Evolutionary conservation across 2,797 vertebrate species (phyloP).

Genomic region (Muscicapa comitata): DNA sequence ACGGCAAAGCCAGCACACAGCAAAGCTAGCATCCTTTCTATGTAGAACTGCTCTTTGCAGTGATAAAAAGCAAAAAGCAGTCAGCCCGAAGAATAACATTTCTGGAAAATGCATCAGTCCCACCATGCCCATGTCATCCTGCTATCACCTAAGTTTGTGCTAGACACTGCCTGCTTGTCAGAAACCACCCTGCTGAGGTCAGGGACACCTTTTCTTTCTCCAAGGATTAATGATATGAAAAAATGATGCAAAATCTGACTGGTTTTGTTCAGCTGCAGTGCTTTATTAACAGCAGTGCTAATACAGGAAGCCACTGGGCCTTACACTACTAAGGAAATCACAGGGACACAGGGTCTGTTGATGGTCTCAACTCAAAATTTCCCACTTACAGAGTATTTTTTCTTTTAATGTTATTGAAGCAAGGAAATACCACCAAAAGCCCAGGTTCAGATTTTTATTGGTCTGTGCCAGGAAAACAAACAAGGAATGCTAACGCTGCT

Average conservation of each 20-base stretch:
- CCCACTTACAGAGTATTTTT: neutral
- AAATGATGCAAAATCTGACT: neutral
- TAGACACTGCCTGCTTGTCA: neutral
- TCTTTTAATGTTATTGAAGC: neutral
- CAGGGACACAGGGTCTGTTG: neutral
- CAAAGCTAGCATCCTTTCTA: neutral
- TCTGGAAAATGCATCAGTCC: neutral
- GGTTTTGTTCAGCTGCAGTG: neutral
- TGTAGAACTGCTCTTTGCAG: neutral
- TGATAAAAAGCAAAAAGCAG: neutral
- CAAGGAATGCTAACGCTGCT: neutral
- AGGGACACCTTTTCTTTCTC: neutral
- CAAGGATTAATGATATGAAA: neutral
- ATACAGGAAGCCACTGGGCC: neutral
- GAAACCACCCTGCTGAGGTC: neutral
- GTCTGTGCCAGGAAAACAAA: neutral
- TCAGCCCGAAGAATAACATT: neutral
- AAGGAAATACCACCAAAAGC: neutral
- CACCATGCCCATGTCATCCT: rapidly evolving
- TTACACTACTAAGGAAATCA: neutral
- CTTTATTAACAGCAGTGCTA: neutral
- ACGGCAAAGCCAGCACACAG: neutral
- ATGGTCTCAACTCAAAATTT: neutral
- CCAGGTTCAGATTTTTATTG: neutral
- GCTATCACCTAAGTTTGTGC: neutral